Evolutionary conservation across 2,113 vertebrate species (phyloP).

Genomic region (Mormyrus lacerda): DNA sequence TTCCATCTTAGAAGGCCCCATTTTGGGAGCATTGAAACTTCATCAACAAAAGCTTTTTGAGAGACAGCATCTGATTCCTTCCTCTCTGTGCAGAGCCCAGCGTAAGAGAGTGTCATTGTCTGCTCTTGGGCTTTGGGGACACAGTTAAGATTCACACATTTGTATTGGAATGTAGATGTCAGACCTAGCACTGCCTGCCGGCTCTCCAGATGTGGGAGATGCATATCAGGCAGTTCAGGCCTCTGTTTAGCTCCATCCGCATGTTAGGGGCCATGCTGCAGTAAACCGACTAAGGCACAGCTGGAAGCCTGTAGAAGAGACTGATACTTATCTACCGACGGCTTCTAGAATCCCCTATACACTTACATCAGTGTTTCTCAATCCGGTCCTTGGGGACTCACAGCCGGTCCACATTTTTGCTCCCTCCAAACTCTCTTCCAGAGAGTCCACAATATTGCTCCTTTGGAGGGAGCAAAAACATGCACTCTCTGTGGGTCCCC

Average conservation of each 20-base stretch:
- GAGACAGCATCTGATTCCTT: background rate
- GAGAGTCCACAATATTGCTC: background rate
- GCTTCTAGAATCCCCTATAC: background rate
- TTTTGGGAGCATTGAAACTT: background rate
- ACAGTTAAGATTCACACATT: conserved; percentile 1
- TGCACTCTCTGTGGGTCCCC: background rate
- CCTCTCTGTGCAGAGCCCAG: background rate
- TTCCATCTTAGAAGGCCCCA: background rate
- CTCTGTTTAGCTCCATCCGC: background rate
- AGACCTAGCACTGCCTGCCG: background rate
- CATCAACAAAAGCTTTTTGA: conserved; percentile 9
- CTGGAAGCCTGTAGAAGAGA: background rate
- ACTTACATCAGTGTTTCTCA: background rate
- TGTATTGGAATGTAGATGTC: background rate
- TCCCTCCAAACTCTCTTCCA: background rate
- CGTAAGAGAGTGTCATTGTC: background rate
- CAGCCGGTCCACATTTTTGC: background rate
- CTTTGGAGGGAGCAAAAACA: background rate
- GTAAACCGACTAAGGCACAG: background rate
- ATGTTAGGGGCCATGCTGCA: background rate
- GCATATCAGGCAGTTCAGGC: background rate
- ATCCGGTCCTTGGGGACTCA: background rate
- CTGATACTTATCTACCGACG: background rate
- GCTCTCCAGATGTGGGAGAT: background rate
- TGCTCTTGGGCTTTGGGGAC: background rate